These are phyloP conservation scores for Tetrapedia diversipes DNA, from an alignment of 2,888 invertebrate species.

Conservation along the genomic window DNA sequence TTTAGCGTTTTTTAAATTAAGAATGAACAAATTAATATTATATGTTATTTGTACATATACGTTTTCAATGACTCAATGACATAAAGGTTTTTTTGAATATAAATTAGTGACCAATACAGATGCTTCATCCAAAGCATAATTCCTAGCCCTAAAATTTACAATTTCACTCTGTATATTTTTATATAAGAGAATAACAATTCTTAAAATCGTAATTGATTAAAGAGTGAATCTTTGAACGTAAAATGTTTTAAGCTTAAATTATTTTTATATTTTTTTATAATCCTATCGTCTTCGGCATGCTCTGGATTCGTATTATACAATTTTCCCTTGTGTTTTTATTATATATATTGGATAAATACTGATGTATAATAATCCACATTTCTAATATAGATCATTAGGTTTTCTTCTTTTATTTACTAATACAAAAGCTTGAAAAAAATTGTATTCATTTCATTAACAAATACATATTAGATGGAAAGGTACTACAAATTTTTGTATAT, in stretches of 20 bases:
- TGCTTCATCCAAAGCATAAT: slow-evolving; percentile 58
- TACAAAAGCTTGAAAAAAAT: slow-evolving; percentile 39
- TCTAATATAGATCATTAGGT: slow-evolving; percentile 54
- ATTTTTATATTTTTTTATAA: slow-evolving; percentile 72
- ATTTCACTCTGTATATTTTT: slow-evolving; percentile 66
- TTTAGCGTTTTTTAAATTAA: slow-evolving; percentile 28
- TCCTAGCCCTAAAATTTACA: slow-evolving; percentile 48
- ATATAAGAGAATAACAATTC: slow-evolving; percentile 41
- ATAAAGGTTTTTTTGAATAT: slow-evolving; percentile 7
- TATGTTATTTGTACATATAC: background rate
- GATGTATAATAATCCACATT: slow-evolving; percentile 64
- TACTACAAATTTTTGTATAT: slow-evolving; percentile 25
- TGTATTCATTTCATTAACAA: slow-evolving; percentile 29
- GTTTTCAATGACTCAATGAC: background rate
- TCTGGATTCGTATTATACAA: slow-evolving; percentile 59
- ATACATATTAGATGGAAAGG: slow-evolving; percentile 14
- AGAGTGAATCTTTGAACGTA: slow-evolving; percentile 41
- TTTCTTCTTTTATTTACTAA: slow-evolving; percentile 54
- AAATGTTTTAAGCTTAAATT: slow-evolving; percentile 69
- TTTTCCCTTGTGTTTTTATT: slow-evolving; percentile 54
- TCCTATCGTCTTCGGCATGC: slow-evolving; percentile 62
- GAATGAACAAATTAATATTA: slow-evolving; percentile 36
- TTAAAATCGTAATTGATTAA: slow-evolving; percentile 49
- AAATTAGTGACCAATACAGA: slow-evolving; percentile 26
- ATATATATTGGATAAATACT: slow-evolving; percentile 62